A percentile compares a stretch with the other conserved stretches of the same genome.
Conservation (phyloP, 2,888 invertebrate species). For the Ennomos quercinarius region DNA sequence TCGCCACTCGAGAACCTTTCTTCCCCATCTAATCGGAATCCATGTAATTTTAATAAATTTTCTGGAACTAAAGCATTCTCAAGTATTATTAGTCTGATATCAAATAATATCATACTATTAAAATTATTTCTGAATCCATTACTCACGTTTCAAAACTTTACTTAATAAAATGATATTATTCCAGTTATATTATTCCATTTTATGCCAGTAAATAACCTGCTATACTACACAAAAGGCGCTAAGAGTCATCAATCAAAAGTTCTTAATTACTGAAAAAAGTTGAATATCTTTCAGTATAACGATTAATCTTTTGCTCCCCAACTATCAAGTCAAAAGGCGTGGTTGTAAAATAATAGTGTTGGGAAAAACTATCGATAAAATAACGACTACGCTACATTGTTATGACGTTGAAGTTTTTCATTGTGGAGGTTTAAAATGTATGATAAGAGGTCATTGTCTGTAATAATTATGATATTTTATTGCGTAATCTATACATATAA, state of each 20-base stretch:
- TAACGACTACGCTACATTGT: neutral
- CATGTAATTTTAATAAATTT: no score
- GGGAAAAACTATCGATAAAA: constrained; percentile 22
- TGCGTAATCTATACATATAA: no score
- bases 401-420: neutral
- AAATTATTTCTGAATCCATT: no score
- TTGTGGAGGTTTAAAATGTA: no score
- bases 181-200: constrained; percentile 18
- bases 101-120: no score
- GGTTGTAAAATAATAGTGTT: constrained; percentile 20
- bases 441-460: no score
- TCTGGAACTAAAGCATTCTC: no score
- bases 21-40: no score
- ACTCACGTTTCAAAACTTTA: no score
- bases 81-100: no score
- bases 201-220: constrained; percentile 28
- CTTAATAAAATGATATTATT: constrained; percentile 11
- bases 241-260: constrained; percentile 34
- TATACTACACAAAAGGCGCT: constrained; percentile 27
- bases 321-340: constrained; percentile 32
- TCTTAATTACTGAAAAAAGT: constrained; percentile 36
- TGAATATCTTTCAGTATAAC: constrained; percentile 32
- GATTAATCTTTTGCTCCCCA: constrained; percentile 32
- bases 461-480: no score
- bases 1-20: no score